phyloP scores from a whole-genome alignment of 2,113 vertebrate genomes.

The Psephotus haematonotus region DNA sequence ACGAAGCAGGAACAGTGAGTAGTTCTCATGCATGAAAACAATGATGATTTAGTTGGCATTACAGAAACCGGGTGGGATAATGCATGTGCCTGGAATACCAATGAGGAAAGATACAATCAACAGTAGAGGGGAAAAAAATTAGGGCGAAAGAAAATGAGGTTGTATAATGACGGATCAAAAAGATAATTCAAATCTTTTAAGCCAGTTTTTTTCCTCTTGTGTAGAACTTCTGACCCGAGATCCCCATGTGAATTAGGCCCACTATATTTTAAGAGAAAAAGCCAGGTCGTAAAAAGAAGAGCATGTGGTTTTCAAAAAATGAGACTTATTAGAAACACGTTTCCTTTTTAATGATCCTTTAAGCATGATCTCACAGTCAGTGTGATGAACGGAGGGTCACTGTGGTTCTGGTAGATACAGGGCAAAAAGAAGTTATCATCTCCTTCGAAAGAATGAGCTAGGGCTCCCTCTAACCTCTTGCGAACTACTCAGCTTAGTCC shows the following conservation, averaged over 20 bases:
- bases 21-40: slow-evolving; percentile 50
- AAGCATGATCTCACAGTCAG: background rate
- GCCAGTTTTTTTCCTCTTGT: background rate
- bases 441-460: background rate
- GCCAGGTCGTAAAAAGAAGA: background rate
- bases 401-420: background rate
- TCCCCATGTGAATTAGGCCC: background rate
- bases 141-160: slow-evolving; percentile 20
- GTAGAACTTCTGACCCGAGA: background rate
- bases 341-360: background rate
- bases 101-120: slow-evolving; percentile 27
- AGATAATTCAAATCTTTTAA: background rate
- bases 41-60: slow-evolving; percentile 41
- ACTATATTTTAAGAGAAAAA: background rate
- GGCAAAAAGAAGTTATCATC: background rate
- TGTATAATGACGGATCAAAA: slow-evolving; percentile 36
- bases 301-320: background rate
- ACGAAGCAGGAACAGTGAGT: slow-evolving; percentile 18
- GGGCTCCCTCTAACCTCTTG: background rate
- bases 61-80: slow-evolving; percentile 17
- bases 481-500: background rate
- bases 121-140: background rate
- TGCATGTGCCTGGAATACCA: slow-evolving; percentile 39
- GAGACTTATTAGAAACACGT: background rate
- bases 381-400: background rate